Percentiles rank a stretch among this genome's conserved stretches.
Evolutionary conservation across 2,888 invertebrate species (phyloP).

Genomic region (Yponomeuta malinellus): DNA sequence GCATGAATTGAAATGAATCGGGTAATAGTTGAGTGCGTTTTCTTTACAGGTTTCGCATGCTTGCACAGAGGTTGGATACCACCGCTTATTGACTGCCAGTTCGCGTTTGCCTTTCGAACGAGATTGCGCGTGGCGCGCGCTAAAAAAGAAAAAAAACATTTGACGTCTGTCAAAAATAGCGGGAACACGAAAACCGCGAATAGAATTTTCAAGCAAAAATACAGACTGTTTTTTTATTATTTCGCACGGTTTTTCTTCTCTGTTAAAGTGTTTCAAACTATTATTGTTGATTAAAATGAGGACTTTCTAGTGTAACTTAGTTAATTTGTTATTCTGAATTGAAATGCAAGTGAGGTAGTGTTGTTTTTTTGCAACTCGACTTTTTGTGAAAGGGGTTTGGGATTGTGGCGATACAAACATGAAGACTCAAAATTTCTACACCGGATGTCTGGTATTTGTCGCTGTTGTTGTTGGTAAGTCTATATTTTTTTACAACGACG

Average conservation of each 20-base stretch:
- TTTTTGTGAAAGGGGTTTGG: constrained; percentile 14
- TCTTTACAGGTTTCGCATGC: constrained; percentile 30
- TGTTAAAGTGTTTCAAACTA: background rate
- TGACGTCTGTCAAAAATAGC: constrained; percentile 28
- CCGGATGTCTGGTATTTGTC: constrained; percentile 47
- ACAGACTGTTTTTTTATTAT: constrained; percentile 18
- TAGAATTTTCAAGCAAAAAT: constrained; percentile 19
- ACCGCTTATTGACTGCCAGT: constrained; percentile 42
- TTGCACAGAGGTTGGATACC: constrained; percentile 49
- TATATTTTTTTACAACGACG: background rate
- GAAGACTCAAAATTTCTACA: constrained; percentile 42
- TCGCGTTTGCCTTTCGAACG: constrained; percentile 67
- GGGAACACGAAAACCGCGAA: constrained; percentile 31
- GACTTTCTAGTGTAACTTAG: constrained; percentile 9
- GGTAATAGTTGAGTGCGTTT: constrained; percentile 38
- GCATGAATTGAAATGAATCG: constrained; percentile 34
- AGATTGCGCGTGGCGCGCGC: constrained; percentile 40
- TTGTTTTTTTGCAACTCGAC: constrained; percentile 3
- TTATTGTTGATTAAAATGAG: constrained; percentile 10
- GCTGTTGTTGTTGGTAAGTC: constrained; percentile 52
- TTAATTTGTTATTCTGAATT: constrained; percentile 4
- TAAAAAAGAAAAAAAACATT: constrained; percentile 24
- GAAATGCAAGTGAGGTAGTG: constrained; percentile 14
- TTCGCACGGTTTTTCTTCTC: background rate
- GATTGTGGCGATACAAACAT: constrained; percentile 36